Evolutionary conservation across 2,113 vertebrate species (phyloP), one percentile per base, ranked within the genome.

Genomic region (Narcine bancroftii): DNA sequence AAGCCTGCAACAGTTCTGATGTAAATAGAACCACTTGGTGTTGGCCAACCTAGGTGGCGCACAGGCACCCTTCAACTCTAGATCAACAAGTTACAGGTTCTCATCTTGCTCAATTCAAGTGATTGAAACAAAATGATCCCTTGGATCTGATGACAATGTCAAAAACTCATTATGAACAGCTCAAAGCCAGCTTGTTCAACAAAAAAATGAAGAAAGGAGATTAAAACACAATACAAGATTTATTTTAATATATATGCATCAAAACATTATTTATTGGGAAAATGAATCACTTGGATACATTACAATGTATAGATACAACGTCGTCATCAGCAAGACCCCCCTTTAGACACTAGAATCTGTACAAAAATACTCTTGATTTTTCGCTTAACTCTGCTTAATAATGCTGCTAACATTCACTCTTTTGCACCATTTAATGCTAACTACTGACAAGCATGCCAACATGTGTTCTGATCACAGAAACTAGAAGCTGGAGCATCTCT

Each of bases 191-290:
- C 4, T 24, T 65, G 17, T 11, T 45, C 19, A n/a, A 53, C 26
- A 29, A 33, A 60, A 5, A 53, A 47, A 33, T 36, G 50, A 85
- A 47, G 45, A 53, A 85, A 60, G 81, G 81, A 87, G 63, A 66
- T 66, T 29, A 91, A 91, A 24, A 91, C 89, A 91, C 89, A 39
- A 71, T 33, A 71, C 89, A 69, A 66, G 42, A 42, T 65, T 47
- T 42, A 66, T 91, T 91, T 91, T 91, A 69, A 47, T 39, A 92
- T 0, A 92, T 83, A 92, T 72, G 94, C 94, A 94, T 93, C 93
- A 94, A 94, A 95, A 94, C 92, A 0, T 6, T 91, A 45, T 96
- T 96, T 96, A 97, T 95, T 96, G 95, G 95, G 94, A 94, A 95
- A 93, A 73, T 93, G 93, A 69, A 47, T 93, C 85, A 93, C 92